phyloP scores from a whole-genome alignment of 2,888 invertebrate species.

The Ditula angustiorana region DNA sequence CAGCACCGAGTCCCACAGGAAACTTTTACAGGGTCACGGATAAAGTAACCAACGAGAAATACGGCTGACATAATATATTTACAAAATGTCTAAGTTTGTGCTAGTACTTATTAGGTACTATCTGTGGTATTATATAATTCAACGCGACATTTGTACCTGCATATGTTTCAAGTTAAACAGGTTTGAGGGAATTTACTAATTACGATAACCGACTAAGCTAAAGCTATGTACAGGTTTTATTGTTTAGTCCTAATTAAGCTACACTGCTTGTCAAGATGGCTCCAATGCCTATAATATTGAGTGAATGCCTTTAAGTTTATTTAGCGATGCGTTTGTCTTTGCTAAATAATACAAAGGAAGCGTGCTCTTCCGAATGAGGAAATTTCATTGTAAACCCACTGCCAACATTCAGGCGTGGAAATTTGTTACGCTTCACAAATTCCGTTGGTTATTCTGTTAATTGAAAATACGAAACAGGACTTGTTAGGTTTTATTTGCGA shows the following conservation, averaged over 20 bases:
- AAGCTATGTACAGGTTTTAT: too few relatives aligned
- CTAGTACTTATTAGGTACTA: neutral
- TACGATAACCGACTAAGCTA: neutral
- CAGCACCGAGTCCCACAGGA: slow-evolving; percentile 26
- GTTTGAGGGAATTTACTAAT: slow-evolving; percentile 1
- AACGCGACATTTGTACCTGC: slow-evolving; percentile 3
- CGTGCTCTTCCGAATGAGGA: slow-evolving; percentile 10
- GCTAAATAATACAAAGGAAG: slow-evolving; percentile 21
- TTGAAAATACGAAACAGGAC: neutral
- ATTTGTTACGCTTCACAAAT: slow-evolving; percentile 3
- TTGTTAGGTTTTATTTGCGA: neutral
- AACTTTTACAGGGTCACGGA: slow-evolving; percentile 33
- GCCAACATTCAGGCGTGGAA: neutral
- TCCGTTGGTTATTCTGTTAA: neutral
- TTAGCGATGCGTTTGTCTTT: slow-evolving; percentile 7
- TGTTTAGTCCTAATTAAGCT: slow-evolving; percentile 6
- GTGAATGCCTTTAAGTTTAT: neutral
- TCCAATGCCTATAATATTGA: neutral
- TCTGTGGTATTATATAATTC: too few relatives aligned
- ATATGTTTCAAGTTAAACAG: neutral
- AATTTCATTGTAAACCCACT: slow-evolving; percentile 18
- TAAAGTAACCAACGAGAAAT: slow-evolving; percentile 35
- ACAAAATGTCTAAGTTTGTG: slow-evolving; percentile 4
- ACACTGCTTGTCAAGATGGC: neutral
- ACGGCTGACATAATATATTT: slow-evolving; percentile 23